Evolutionary conservation across 2,797 vertebrate genomes (phyloP).

Genomic region (Hozukius guyotensis): DNA sequence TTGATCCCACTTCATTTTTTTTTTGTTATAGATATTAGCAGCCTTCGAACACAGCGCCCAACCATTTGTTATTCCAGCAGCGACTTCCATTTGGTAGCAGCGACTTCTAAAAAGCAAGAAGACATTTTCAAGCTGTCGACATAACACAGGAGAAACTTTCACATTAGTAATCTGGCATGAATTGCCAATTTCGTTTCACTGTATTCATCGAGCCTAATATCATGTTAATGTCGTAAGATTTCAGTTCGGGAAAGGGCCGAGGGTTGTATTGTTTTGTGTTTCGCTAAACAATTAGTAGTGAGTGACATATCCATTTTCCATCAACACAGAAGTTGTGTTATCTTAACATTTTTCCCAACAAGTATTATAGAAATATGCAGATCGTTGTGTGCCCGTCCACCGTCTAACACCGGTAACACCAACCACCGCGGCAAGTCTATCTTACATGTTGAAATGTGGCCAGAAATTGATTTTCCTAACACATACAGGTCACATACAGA

Average conservation of each 20-base stretch:
- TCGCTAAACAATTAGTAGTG: not conserved
- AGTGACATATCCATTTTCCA: not conserved
- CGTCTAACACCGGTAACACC: no score
- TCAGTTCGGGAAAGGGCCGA: accelerated
- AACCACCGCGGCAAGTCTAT: not conserved
- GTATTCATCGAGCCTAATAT: not conserved
- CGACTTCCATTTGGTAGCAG: conserved; percentile 11
- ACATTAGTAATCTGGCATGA: not conserved
- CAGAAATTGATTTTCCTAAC: not conserved
- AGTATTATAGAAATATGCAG: no score
- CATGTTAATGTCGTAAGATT: not conserved
- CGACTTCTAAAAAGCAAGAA: not conserved
- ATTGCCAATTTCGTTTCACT: not conserved
- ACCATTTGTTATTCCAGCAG: conserved; percentile 31
- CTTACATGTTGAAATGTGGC: not conserved
- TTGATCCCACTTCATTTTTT: conserved; percentile 50
- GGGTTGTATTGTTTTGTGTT: not conserved
- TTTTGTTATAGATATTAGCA: conserved; percentile 53
- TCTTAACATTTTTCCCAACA: not conserved
- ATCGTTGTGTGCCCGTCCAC: no score
- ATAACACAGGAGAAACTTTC: not conserved
- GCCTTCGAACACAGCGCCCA: conserved; percentile 26
- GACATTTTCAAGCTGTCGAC: not conserved
- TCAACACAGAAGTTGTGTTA: not conserved
- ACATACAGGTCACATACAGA: not conserved